Base-by-base conservation (phyloP, 2,888 invertebrate genomes). In the Ectobius pallidus region DNA sequence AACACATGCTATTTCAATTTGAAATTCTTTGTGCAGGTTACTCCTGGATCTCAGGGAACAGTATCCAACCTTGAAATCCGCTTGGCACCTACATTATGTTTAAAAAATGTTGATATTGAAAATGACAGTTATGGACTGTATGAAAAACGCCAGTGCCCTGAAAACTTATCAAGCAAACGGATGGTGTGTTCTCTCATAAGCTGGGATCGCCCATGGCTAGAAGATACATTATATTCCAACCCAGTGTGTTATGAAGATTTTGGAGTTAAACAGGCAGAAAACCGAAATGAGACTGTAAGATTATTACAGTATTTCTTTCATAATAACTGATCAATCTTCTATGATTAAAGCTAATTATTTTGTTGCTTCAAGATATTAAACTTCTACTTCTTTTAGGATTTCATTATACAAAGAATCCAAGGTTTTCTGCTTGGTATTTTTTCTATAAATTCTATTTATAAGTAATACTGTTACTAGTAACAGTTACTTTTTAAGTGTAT, bases 131-230 rank as follows among this genome's bases (percentile, higher is more conserved):
- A 69, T 22, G 71, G 39, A 11, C 55, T 70, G 11, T 63, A 55
- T 27, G 62, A 58, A 44, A 62, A 46, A 46, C 70, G 62, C 16
- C 30, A 32, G n/a, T 72, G 72, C 18, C 42, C 58, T n/a, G 69
- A 69, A n/a, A 42, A 55, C 32, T 25, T 39, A n/a, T 7, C 67
- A 4, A 61, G 18, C 11, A 58, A 27, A 7, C 70, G 42, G 4
- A 27, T 61, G 18, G 61, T 70, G 42, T 90, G 90, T 78, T 77
- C 83, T 27, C 79, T 89, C 44, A 77, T 81, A 69, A 83, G 89
- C 61, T 89, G 88, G 89, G 86, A 88, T 65, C 84, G 85, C 77
- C 85, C 88, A 3, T 90, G 90, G 89, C 74, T 63, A 14, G 63
- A 68, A 3, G 74, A 74, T n/a, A 62, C 39, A 6, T 18, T 69